Evolutionary conservation across 2,113 vertebrate species (phyloP).

Genomic region (Terrapene triunguis): DNA sequence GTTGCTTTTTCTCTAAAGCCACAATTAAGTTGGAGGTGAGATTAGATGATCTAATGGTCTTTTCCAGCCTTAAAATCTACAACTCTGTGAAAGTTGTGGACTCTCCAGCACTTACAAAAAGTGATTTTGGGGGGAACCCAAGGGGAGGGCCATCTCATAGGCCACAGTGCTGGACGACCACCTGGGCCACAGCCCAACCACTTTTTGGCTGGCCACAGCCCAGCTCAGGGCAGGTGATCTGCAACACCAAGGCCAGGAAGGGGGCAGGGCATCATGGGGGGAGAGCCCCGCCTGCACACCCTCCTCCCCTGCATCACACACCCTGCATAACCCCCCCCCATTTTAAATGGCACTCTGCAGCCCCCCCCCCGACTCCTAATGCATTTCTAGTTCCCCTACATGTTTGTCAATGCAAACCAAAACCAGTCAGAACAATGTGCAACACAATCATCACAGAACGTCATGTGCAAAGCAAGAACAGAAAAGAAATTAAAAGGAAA

Average conservation of each 20-base stretch:
- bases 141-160: rapidly evolving
- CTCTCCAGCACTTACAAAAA: background rate
- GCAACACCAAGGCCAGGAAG: background rate
- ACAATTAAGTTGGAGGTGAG: background rate
- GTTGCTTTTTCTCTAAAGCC: background rate
- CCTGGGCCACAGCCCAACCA: background rate
- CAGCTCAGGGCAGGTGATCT: background rate
- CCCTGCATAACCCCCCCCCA: background rate
- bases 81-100: background rate
- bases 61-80: background rate
- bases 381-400: background rate
- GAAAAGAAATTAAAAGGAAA: constrained; percentile 45
- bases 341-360: background rate
- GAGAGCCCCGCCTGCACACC: background rate
- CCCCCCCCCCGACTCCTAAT: background rate
- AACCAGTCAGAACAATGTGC: background rate
- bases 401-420: background rate
- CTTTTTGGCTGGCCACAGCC: background rate
- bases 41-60: background rate
- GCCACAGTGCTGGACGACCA: background rate
- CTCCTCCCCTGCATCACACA: background rate
- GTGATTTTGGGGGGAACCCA: background rate
- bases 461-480: background rate
- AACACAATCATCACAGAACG: background rate
- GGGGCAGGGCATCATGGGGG: background rate